Evolutionary conservation across 2,113 vertebrate species (phyloP), one percentile per base, ranked within the genome.

Genomic region (Rhombomys opimus): DNA sequence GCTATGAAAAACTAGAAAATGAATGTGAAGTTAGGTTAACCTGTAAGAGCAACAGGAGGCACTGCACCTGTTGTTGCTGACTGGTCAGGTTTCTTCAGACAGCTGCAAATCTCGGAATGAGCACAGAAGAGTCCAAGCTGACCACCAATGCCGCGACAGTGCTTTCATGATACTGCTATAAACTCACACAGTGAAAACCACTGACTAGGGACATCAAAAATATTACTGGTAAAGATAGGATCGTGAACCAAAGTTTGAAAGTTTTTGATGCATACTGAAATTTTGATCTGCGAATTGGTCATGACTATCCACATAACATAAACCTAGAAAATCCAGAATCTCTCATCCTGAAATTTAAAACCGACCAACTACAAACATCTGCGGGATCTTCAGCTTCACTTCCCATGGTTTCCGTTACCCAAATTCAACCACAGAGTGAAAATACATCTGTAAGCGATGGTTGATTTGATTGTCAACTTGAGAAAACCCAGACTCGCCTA

Each of bases 261-360:
- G 5, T 57, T 76, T 78, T 89, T 30, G 57, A 61, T 80, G 59
- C 46, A 63, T 75, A 70, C 68, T 80, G 12, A 65, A 50, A 90
- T 84, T 76, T 80, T 52, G 76, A 12, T 65, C 80, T 68, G 46
- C 14, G 50, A 93, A 90, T n/a, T 90, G 18, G 61, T 82, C 67
- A 35, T 32, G 11, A 7, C 54, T 84, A 46, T n/a, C 35, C 46
- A 77, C 50, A 54, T 59, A 73, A 63, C 12, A 75, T 46, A 52
- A 91, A 86, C 27, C 92, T 52, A 68, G 73, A 68, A 90, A 90
- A 90, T 76, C 73, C 84, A 89, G 72, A 57, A 17, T 4, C 8
- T 96, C 59, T 41, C 30, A 67, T 81, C 81, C 70, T 85, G 81
- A 94, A 96, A 95, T 50, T 90, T 87, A 80, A 88, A 93, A 91